phyloP scores from a whole-genome alignment of 2,797 vertebrate species.

The Takifugu rubripes region DNA sequence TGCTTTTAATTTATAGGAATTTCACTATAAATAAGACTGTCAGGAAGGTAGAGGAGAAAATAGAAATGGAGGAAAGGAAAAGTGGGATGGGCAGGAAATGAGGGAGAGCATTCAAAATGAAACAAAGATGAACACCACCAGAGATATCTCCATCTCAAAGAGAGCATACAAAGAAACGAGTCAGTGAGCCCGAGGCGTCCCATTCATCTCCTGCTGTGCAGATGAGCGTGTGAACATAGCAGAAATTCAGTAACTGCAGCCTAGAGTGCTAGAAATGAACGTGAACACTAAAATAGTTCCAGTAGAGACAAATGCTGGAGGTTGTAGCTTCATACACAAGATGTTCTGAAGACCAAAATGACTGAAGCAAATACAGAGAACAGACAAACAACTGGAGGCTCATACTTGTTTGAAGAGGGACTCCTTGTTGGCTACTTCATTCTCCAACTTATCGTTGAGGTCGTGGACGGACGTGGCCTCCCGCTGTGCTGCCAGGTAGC shows the following conservation, averaged over 20 bases:
- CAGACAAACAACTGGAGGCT: neutral
- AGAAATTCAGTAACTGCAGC: constrained; percentile 30
- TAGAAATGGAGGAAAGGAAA: constrained; percentile 8
- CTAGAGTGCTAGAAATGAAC: neutral
- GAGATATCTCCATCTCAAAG: constrained; percentile 44
- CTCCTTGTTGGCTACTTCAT: constrained; percentile 96
- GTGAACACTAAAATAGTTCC: neutral
- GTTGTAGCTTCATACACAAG: too few relatives aligned
- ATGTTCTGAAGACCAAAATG: neutral
- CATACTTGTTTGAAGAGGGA: constrained; percentile 88
- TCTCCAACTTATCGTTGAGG: constrained; percentile 97
- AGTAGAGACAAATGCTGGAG: neutral
- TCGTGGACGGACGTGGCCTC: constrained; percentile 97
- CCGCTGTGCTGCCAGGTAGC: constrained; percentile 94
- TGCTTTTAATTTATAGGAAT: constrained; percentile 8
- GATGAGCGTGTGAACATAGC: constrained; percentile 41
- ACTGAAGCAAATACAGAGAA: too few relatives aligned
- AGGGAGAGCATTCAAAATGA: constrained; percentile 42
- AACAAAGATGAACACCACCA: constrained; percentile 33
- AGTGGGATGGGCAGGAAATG: constrained; percentile 36
- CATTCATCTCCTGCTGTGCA: constrained; percentile 45
- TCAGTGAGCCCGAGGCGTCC: constrained; percentile 35
- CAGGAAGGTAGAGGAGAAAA: constrained; percentile 1
- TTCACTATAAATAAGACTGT: neutral
- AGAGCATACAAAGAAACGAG: constrained; percentile 36